Conservation (phyloP, 1,140 invertebrate species). For the Zaprionus lachaisei region DNA sequence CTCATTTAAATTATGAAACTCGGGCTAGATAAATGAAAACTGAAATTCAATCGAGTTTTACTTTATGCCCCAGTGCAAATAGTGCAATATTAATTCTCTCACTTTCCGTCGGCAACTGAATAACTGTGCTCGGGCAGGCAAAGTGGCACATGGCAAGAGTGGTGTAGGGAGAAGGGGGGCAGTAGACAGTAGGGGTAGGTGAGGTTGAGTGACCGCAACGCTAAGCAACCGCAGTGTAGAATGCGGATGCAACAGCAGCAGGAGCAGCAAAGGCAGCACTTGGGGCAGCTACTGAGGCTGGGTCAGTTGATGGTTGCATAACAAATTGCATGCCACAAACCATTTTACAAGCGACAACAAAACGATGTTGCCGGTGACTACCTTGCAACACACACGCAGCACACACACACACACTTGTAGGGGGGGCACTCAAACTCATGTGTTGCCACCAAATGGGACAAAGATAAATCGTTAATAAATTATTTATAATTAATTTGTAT, state of each 20-base stretch:
- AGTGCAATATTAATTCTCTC: conserved; percentile 23
- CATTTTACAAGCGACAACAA: conserved; percentile 68
- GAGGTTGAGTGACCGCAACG: conserved; percentile 62
- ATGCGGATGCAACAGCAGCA: conserved; percentile 36
- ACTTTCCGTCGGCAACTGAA: conserved; percentile 16
- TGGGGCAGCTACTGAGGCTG: conserved; percentile 5
- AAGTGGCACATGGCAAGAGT: not conserved
- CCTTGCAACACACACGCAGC: conserved; percentile 43
- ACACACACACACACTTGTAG: conserved; percentile 20
- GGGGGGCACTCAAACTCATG: conserved; percentile 58
- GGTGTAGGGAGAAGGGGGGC: not conserved
- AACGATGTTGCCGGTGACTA: conserved; percentile 55
- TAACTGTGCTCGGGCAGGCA: conserved; percentile 12
- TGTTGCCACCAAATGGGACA: conserved; percentile 68
- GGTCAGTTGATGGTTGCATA: conserved; percentile 55
- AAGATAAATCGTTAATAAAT: conserved; percentile 83
- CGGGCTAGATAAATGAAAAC: not conserved
- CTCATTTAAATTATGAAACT: not conserved
- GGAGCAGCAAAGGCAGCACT: not conserved
- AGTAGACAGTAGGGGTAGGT: not conserved
- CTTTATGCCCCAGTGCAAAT: not conserved
- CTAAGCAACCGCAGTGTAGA: conserved; percentile 69
- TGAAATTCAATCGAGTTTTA: not conserved
- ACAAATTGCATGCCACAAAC: conserved; percentile 77
- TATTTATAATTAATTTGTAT: conserved; percentile 84